Conservation (phyloP, 2,113 vertebrate genomes). For the Lophura nycthemera region DNA sequence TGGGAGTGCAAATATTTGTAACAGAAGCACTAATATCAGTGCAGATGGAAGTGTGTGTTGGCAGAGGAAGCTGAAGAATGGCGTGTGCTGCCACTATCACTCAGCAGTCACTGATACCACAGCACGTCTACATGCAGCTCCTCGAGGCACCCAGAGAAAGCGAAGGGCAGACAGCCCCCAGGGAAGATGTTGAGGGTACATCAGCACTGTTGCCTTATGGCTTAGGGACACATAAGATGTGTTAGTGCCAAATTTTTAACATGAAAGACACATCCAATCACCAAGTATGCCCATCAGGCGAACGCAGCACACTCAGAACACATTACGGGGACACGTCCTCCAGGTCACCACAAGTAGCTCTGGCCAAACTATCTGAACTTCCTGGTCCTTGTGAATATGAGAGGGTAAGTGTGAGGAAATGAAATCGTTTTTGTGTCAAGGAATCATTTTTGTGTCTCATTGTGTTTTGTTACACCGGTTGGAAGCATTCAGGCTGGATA, state of each 20-base stretch:
- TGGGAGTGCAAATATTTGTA: neutral
- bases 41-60: neutral
- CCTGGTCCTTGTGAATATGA: neutral
- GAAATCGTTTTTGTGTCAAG: neutral
- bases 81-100: neutral
- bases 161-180: neutral
- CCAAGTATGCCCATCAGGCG: rapidly evolving
- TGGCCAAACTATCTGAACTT: neutral
- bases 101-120: neutral
- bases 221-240: neutral
- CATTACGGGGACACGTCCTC: neutral
- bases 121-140: rapidly evolving
- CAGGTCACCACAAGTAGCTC: rapidly evolving
- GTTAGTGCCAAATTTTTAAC: neutral
- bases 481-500: no score
- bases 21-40: neutral
- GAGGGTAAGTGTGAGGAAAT: neutral
- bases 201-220: neutral
- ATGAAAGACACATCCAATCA: neutral
- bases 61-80: neutral
- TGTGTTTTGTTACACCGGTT: neutral
- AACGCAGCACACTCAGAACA: neutral
- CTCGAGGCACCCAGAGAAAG: neutral
- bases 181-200: rapidly evolving
- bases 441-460: neutral